Evolutionary conservation across 1,140 invertebrate genomes (phyloP), one percentile per base, ranked within the genome.

Genomic region (Papilio helenus): DNA sequence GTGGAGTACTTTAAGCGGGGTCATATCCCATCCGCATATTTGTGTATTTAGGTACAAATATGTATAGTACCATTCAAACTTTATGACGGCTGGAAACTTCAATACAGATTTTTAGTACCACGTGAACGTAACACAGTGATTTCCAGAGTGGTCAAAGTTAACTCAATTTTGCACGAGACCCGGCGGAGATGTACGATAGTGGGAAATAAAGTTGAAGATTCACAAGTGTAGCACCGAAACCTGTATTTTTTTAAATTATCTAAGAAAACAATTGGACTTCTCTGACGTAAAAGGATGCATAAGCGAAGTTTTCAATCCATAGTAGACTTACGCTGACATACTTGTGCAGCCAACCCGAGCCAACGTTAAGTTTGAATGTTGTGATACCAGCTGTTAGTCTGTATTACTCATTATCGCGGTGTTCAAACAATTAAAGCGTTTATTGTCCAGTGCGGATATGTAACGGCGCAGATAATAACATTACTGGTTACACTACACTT

Each of bases 361-460:
- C 18, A 7, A 5, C 18, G 18, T 55, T n/a, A 20, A 55, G 1
- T 8, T 55, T 55, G 51, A 20, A 55, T 55, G 18, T 55, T 55
- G n/a, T 55, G 18, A 68, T 68, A 68, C 61, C 58, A 16, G 72
- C 20, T 46, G 42, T 44, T 23, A 44, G 72, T 49, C 72, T 74
- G 44, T 44, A 51, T 74, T 74, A 74, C 42, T 74, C 72, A 74
- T 74, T 49, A 74, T 74, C 20, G 42, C 72, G 39, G 72, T 74
- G 72, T 74, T 74, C 72, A 44, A 74, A 74, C 72, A 74, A 74
- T 74, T 74, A 74, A 49, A 72, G 18, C n/a, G 23, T 49, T 44
- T 49, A 74, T 44, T 74, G 42, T 46, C 72, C 72, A 74, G 72
- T 29, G 42, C 72, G 72, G 72, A 74, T 74, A 74, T 23, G 42